Evolutionary conservation across 2,797 vertebrate genomes (phyloP), one percentile per base, ranked within the genome.

Genomic region (Menidia menidia): DNA sequence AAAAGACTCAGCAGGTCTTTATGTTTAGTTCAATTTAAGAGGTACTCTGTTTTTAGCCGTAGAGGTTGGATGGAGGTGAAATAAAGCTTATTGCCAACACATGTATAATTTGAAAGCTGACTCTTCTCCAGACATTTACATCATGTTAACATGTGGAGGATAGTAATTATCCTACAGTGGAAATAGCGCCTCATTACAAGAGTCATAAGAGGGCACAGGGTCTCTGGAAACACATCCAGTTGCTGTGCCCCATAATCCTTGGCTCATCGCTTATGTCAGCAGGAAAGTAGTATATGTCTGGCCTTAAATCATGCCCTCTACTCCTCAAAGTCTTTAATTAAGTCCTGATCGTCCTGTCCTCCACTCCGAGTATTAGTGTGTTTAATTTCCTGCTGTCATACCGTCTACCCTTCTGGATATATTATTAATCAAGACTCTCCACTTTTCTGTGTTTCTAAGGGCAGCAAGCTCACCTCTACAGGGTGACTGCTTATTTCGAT

Each of bases 381-480:
- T 92, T 94, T 94, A 92, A 95, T 94, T 94, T 94, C 93, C 93
- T 93, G 88, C 90, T 85, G 89, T 90, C 91, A 88, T 92, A 93
- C 91, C 78, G 80, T 78, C 78, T 87, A 88, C 86, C 86, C 79
- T 86, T 88, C 85, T 85, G 83, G 87, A 93, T 93, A 88, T 93
- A 93, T 93, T 93, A 94, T 95, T 94, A 89, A 94, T 95, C 88
- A 91, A 85, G 78, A 77, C 87, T 78, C 77, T 78, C 71, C 72
- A 72, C 79, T 81, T 77, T 78, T 75, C 86, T 61, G 71, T 87
- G 76, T 90, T 92, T 85, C 78, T 25, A 80, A 64, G 73, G 69
- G 78, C 76, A 57, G 65, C 60, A 16, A 60, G 60, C 76, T 66
- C 60, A 62, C 64, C 60, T 74, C 83, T 57, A 67, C 86, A 67